These are phyloP conservation scores for Agrotis ipsilon DNA, from an alignment of 2,888 invertebrate species.

Conservation along the genomic window DNA sequence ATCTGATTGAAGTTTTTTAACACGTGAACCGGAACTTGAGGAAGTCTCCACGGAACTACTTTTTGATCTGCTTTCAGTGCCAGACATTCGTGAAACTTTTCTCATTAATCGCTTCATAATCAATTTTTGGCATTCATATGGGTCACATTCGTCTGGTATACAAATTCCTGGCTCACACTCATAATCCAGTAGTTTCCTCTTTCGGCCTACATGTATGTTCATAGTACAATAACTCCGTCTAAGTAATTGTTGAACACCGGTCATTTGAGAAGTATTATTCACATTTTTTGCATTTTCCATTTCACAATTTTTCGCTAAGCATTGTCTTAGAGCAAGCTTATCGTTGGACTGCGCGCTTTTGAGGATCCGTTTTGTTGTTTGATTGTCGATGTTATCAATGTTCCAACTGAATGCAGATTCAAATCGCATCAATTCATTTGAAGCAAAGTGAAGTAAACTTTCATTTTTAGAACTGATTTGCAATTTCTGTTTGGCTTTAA, in stretches of 20 bases:
- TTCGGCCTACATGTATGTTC: slow-evolving; percentile 68
- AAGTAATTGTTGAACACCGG: slow-evolving; percentile 55
- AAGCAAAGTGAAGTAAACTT: slow-evolving; percentile 14
- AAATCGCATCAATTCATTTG: slow-evolving; percentile 33
- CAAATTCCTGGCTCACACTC: slow-evolving; percentile 71
- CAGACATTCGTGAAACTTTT: slow-evolving; percentile 62
- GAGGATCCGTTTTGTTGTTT: not conserved
- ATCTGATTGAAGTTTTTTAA: slow-evolving; percentile 29
- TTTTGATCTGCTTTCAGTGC: slow-evolving; percentile 54
- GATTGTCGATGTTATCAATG: slow-evolving; percentile 11
- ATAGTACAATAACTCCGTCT: slow-evolving; percentile 68
- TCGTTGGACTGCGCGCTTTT: slow-evolving; percentile 25
- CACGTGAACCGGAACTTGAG: not conserved
- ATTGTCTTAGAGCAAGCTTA: slow-evolving; percentile 2
- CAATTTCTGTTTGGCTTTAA: slow-evolving; percentile 31
- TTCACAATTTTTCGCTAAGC: slow-evolving; percentile 13
- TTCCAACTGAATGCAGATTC: slow-evolving; percentile 44
- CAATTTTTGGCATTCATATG: slow-evolving; percentile 67
- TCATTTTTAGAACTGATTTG: slow-evolving; percentile 17
- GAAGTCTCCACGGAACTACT: slow-evolving; percentile 26
- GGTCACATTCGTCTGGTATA: slow-evolving; percentile 68
- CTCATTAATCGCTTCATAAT: slow-evolving; percentile 68
- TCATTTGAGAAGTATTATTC: slow-evolving; percentile 27
- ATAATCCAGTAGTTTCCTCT: slow-evolving; percentile 54
- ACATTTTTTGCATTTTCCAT: not conserved